Base-by-base conservation (phyloP, 2,113 vertebrate genomes). In the Ahaetulla prasina region DNA sequence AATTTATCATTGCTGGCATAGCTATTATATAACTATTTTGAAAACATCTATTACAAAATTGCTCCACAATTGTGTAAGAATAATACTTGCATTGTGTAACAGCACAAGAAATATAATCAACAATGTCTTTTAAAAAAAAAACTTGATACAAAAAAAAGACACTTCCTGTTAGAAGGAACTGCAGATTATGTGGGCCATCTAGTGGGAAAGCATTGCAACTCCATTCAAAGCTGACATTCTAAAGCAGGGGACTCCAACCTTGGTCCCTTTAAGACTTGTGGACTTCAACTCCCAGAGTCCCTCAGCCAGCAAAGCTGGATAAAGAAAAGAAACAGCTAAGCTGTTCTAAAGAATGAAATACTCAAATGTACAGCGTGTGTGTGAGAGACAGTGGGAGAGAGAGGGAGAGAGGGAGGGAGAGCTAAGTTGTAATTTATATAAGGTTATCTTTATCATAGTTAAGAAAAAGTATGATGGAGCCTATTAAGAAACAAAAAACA, bases 161-260 rank as follows among this genome's bases (percentile, higher is more conserved):
- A 53, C n/a, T 90, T 91, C 47, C 35, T 30, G 49, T 47, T 53
- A 68, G 8, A 89, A 20, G 14, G 25, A 93, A 90, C 47, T 50
- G 63, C 45, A 88, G 93, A 10, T 43, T 84, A 85, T 92, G 93
- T 8, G 18, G 20, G 93, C 93, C 93, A 95, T 87, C 94, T 88
- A 8, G 39, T 55, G 93, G 93, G 45, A 55, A 92, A 39, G 89
- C 3, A 1, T 5, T 11, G 90, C 27, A 63, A 89, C 16, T 3
- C 22, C 35, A 49, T 14, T 0, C 27, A 25, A 50, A 12, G 27
- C 27, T 45, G 11, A 9, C 63, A 80, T 35, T 35, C 54, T 49
- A 0, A 4, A 0, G n/a, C n/a, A n/a, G n/a, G n/a, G n/a, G n/a
- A n/a, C n/a, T n/a, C n/a, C n/a, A n/a, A n/a, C n/a, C n/a, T n/a